A percentile compares a stretch with the other conserved stretches of the same genome.
Evolutionary conservation across 2,888 invertebrate species (phyloP).

Genomic region (Luperina nickerlii): DNA sequence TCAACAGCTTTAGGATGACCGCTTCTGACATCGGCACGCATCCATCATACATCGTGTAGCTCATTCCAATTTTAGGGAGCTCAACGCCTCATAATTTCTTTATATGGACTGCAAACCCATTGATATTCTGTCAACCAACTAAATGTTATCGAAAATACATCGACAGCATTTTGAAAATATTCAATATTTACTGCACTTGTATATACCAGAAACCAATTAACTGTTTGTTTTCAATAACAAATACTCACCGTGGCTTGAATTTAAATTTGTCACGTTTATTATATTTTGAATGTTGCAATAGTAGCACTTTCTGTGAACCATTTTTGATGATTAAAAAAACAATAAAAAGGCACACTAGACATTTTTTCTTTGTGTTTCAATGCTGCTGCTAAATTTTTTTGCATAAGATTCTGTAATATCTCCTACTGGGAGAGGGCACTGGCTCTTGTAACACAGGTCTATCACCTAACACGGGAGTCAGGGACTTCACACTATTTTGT

Average conservation of each 20-base stretch:
- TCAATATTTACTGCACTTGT: slow-evolving; percentile 20
- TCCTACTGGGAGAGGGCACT: no score
- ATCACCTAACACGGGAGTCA: no score
- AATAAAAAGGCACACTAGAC: not conserved
- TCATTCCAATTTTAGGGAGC: slow-evolving; percentile 4
- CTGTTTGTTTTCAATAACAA: slow-evolving; percentile 43
- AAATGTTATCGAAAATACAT: slow-evolving; percentile 24
- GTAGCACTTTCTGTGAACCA: not conserved
- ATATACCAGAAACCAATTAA: slow-evolving; percentile 35
- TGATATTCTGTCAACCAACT: slow-evolving; percentile 29
- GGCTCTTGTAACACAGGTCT: no score
- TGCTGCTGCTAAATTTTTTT: not conserved
- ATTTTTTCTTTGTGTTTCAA: not conserved
- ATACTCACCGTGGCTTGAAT: slow-evolving; percentile 25
- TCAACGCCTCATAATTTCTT: slow-evolving; percentile 4
- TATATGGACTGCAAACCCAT: slow-evolving; percentile 31
- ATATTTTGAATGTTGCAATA: not conserved
- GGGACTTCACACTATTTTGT: no score
- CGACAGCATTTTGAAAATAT: slow-evolving; percentile 24
- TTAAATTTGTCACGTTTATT: not conserved
- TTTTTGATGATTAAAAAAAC: not conserved
- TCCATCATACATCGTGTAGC: slow-evolving; percentile 12
- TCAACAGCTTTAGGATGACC: not conserved
- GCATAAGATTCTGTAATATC: no score
- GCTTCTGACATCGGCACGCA: not conserved